Percentiles rank a stretch among this genome's conserved stretches.
These are phyloP conservation scores for Gymnothorax javanicus DNA, from an alignment of 2,797 vertebrate species.

Conservation along the genomic window DNA sequence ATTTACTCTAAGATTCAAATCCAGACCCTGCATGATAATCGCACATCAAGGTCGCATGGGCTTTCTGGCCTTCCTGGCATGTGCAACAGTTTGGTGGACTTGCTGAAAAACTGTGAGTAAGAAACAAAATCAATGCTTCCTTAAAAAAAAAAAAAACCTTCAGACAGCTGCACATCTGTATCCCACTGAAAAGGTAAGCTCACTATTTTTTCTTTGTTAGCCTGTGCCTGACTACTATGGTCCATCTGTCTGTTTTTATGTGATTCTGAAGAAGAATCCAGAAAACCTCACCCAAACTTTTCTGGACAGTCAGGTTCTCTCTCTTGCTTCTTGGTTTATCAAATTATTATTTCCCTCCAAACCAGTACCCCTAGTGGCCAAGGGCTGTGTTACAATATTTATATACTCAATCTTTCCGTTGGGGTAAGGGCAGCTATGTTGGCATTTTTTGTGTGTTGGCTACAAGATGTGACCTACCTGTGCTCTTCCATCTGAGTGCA, in stretches of 20 bases:
- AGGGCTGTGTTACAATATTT: not conserved
- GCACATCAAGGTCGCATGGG: slow-evolving; percentile 44
- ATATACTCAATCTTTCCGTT: not conserved
- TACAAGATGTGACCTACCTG: not conserved
- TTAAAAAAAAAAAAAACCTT: not conserved
- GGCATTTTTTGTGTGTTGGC: not conserved
- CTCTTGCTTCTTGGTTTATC: not conserved
- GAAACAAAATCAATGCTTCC: not conserved
- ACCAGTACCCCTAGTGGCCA: not conserved
- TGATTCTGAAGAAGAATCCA: not conserved
- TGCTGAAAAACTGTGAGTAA: not conserved
- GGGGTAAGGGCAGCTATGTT: not conserved
- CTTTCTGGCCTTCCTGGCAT: not conserved
- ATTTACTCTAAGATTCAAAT: slow-evolving; percentile 54
- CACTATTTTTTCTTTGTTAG: not conserved
- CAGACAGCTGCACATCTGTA: not conserved
- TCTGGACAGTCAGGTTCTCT: not conserved
- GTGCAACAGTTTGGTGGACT: not conserved
- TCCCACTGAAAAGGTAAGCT: not conserved
- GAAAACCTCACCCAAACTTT: too few relatives aligned
- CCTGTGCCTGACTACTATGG: not conserved
- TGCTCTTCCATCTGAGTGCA: not conserved
- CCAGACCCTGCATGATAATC: slow-evolving; percentile 43
- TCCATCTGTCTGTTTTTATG: not conserved
- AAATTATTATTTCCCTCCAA: not conserved